These are phyloP conservation scores for Caenorhabditis briggsae DNA, from an alignment of 1,140 invertebrate species.

Conservation along the genomic window DNA sequence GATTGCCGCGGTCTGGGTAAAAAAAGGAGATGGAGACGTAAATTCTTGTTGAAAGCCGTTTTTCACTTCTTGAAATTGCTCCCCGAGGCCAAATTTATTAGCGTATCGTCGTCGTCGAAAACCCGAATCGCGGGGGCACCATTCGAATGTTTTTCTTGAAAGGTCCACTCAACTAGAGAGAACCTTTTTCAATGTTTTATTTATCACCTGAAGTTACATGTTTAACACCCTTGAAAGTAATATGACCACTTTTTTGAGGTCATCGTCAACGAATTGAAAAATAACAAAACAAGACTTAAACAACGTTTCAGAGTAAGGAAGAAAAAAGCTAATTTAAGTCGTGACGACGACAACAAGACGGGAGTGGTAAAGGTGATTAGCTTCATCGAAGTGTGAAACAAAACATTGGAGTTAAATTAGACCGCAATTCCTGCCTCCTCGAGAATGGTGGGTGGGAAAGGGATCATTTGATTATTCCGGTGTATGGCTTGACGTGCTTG, in stretches of 20 bases:
- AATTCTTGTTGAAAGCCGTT: conserved; percentile 49
- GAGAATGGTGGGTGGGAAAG: not conserved
- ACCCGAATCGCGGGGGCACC: not conserved
- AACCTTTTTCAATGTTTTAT: conserved; percentile 36
- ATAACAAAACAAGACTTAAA: not conserved
- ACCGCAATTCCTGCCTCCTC: conserved; percentile 35
- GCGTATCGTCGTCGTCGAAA: not conserved
- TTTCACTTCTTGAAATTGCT: conserved; percentile 49
- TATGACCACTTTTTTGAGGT: conserved; percentile 14
- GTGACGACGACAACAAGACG: not conserved
- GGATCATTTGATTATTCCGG: conserved; percentile 52
- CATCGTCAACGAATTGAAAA: not conserved
- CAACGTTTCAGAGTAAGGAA: not conserved
- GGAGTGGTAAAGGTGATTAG: conserved; percentile 36
- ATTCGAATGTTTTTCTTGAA: conserved; percentile 24
- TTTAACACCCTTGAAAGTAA: not conserved
- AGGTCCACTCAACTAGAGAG: not conserved
- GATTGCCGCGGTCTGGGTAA: not conserved
- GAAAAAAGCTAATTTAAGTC: conserved; percentile 5
- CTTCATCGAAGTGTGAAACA: conserved; percentile 51
- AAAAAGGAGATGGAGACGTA: not conserved
- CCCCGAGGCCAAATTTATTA: conserved; percentile 44
- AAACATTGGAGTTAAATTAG: conserved; percentile 45
- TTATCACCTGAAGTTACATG: not conserved
- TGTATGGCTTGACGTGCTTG: conserved; percentile 22